Conservation (phyloP, 2,888 invertebrate genomes). For the Plagiodera versicolora region DNA sequence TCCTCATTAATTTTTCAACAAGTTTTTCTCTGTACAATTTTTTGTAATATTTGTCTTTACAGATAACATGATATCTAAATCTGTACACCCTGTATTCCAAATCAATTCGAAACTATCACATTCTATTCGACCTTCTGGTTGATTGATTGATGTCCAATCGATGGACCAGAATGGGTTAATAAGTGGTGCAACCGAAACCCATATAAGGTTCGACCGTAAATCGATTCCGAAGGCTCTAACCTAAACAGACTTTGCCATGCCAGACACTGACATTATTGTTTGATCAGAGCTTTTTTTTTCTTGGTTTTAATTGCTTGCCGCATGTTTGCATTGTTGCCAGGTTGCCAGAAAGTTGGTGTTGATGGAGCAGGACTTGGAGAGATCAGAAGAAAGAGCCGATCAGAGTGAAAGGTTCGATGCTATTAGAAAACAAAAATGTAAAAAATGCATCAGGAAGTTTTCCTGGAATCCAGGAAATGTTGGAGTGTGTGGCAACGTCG, state of each 20-base stretch:
- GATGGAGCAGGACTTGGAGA: constrained; percentile 98
- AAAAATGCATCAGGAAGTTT: no score
- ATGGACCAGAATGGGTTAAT: neutral
- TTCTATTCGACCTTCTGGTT: neutral
- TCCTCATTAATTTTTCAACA: no score
- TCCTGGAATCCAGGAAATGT: no score
- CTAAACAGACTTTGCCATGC: neutral
- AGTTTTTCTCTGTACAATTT: no score
- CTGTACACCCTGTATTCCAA: no score
- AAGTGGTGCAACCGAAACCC: neutral
- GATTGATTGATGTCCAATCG: neutral
- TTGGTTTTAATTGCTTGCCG: constrained; percentile 39
- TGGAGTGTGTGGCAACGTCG: no score
- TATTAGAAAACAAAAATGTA: neutral
- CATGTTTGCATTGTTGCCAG: constrained; percentile 66
- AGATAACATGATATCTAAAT: no score
- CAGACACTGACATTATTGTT: constrained; percentile 11
- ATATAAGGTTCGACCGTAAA: neutral
- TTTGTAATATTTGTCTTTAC: no score
- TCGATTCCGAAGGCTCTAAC: neutral
- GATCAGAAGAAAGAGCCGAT: constrained; percentile 97
- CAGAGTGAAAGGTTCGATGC: constrained; percentile 80
- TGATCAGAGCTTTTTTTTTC: constrained; percentile 14
- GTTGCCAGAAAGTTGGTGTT: constrained; percentile 99
- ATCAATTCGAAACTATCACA: no score